Conservation (phyloP, 2,797 vertebrate species). For the Macrochelys suwanniensis region DNA sequence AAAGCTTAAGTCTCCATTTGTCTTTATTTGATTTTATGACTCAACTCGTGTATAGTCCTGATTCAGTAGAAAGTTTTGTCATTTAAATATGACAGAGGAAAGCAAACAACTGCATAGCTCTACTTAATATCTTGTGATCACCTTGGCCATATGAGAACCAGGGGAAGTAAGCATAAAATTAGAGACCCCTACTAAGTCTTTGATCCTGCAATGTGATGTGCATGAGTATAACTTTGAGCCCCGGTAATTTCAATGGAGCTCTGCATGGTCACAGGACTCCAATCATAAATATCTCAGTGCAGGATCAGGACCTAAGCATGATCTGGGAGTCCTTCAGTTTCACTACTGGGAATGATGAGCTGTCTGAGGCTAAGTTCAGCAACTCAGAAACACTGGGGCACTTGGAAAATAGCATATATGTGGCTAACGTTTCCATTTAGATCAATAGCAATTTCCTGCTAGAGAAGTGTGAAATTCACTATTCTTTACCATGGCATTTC, state of each 20-base stretch:
- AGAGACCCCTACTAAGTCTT: background rate
- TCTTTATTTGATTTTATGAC: constrained; percentile 41
- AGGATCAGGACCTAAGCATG: background rate
- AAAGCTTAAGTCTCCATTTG: background rate
- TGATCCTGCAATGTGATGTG: background rate
- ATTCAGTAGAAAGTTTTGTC: constrained; percentile 60
- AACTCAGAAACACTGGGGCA: background rate
- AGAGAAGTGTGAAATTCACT: background rate
- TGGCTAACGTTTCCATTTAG: background rate
- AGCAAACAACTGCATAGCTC: background rate
- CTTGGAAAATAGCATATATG: background rate
- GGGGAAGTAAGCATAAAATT: background rate
- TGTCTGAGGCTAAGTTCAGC: background rate
- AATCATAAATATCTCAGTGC: fast-evolving
- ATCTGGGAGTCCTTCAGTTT: background rate
- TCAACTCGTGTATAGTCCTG: background rate
- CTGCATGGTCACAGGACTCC: background rate
- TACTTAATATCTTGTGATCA: constrained; percentile 11
- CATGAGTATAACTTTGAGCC: background rate
- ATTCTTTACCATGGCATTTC: background rate
- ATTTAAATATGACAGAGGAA: constrained; percentile 38
- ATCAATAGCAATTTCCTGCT: background rate
- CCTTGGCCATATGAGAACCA: background rate
- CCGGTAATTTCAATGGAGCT: background rate
- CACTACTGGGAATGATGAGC: background rate